Evolutionary conservation across 2,797 vertebrate species (phyloP), one percentile per base, ranked within the genome.

Genomic region (Peromyscus melanophrys): DNA sequence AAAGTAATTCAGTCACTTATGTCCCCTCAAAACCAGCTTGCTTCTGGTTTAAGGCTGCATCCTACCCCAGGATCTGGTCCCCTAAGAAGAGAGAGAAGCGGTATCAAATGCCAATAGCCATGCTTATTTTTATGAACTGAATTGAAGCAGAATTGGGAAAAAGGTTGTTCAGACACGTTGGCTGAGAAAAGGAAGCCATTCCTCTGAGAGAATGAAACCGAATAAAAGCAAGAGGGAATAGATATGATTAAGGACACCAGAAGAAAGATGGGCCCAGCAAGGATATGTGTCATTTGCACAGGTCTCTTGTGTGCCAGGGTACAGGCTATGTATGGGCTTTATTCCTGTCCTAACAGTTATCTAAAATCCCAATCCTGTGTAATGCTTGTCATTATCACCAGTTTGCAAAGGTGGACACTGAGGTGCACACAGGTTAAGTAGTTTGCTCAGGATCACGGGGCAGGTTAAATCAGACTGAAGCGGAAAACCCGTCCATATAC

Each of bases 101-200:
- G 69, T 87, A 10, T 46, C 63, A 76, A 90, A 84, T 67, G 57
- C 63, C 76, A 25, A 49, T 14, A 13, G 0, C 37, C 46, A 34
- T 5, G 25, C 46, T 93, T 94, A n/a, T 9, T 81, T 94, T 57
- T 76, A 61, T 78, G 37, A 92, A 57, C 19, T 9, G 59, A 59
- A 81, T 75, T 57, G 14, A 90, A 95, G 83, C 11, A 25, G 63
- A 92, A 65, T 93, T 78, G 95, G 37, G 37, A 21, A 89, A 83
- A 89, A 14, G 37, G 63, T 27, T 84, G 52, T 69, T 37, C 34
- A 83, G 75, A 82, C 69, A 40, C 69, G 57, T 80, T 76, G 92
- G 7, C 67, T 57, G 61, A 85, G 77, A 89, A 61, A 90, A 81
- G 46, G 59, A 40, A 92, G 88, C 71, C 73, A 94, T 71, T 67